Base-by-base conservation (phyloP, 1,140 invertebrate species). In the Philotrypesis tridentata region DNA sequence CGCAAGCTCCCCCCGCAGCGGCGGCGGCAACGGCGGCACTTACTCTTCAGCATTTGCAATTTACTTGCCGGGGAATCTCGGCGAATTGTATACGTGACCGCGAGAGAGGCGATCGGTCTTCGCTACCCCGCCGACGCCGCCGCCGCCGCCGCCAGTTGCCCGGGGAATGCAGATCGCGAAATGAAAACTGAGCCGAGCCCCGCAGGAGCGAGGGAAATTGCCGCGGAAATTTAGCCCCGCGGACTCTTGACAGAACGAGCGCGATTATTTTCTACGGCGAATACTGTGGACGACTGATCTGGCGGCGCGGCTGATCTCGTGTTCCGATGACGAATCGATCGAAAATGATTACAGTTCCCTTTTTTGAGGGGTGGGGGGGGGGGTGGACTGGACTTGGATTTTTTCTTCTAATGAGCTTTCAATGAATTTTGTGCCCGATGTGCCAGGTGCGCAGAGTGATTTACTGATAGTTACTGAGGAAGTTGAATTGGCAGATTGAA, bases 21-120 rank as follows among this genome's bases (percentile, higher is more conserved):
- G 65, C 23, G 7, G 67, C 21, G n/a, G 63, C 23, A 14, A 17
- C 17, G 6, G 79, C 68, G 27, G 8, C 75, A 72, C 79, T 83
- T 80, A 70, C 76, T 84, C 76, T 70, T 67, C 77, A 75, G 21
- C 77, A 27, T 37, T 43, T 75, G 63, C 85, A 85, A 85, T 85
- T 84, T 84, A 74, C 76, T 29, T 60, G 33, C 37, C 29, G 25
- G 33, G 37, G 78, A 82, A 71, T 79, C 71, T 70, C 25, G 29
- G 63, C 61, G 63, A 70, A 75, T 80, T 70, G 63, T 75, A 81
- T 81, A 81, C 72, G 79, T 81, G 72, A 76, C 72, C 43, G 63
- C 37, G 48, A 9, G n/a, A n/a, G n/a, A n/a, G 72, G 29, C 43
- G 29, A 75, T 75, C 72, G 27, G 14, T 75, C 79, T 61, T 63